Evolutionary conservation across 2,888 invertebrate species (phyloP).

Genomic region (Girardia tigrina): DNA sequence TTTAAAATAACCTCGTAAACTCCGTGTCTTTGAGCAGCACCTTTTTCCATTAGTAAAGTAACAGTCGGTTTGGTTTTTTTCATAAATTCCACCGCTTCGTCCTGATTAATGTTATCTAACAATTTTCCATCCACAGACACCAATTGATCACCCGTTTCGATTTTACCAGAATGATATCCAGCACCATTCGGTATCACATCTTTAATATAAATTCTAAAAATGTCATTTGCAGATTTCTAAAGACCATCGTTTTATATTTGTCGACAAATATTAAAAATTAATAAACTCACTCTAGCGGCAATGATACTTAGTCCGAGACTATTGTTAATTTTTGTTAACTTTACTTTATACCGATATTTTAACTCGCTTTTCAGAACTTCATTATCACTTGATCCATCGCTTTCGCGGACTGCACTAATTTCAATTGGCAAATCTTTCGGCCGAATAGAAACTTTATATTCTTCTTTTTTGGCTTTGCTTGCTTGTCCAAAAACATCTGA

Average conservation of each 20-base stretch:
- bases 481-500: not conserved
- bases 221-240: constrained; percentile 64
- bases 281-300: constrained; percentile 64
- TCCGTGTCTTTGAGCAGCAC: not conserved
- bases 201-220: constrained; percentile 92
- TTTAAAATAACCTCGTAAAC: not conserved
- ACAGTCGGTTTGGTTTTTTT: not conserved
- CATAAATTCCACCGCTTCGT: constrained; percentile 59
- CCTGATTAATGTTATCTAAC: constrained; percentile 64
- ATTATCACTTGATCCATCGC: not conserved
- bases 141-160: constrained; percentile 90
- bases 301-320: constrained; percentile 98
- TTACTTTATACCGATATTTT: not conserved
- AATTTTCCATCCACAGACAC: constrained; percentile 90
- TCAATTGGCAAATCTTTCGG: not conserved
- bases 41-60: not conserved
- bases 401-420: not conserved
- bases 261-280: not conserved
- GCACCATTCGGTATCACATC: constrained; percentile 72
- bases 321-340: constrained; percentile 65
- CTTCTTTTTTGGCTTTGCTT: not conserved
- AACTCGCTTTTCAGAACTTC: not conserved
- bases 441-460: too few species aligned
- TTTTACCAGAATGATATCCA: constrained; percentile 65
- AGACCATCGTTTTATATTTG: not conserved